phyloP scores from a whole-genome alignment of 2,888 invertebrate genomes.

The Scelioninae gen. 1 region DNA sequence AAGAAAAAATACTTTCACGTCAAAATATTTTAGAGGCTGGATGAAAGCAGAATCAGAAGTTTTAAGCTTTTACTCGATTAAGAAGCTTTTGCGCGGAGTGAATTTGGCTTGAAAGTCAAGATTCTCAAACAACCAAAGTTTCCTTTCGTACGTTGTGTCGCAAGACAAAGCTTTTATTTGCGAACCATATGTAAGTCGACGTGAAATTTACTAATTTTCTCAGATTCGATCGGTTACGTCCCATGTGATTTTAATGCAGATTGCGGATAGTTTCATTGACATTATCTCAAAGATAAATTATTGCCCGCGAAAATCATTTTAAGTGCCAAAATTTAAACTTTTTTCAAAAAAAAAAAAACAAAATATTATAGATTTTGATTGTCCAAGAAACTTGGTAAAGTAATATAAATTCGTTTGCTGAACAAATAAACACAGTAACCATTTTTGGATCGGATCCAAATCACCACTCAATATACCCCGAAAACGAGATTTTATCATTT shows the following conservation, averaged over 20 bases:
- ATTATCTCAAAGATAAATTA: no score
- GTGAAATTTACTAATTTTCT: conserved; percentile 30
- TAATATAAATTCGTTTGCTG: no score
- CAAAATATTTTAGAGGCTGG: conserved; percentile 47
- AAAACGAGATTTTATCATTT: conserved; percentile 14
- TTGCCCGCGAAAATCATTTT: no score
- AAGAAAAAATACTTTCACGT: conserved; percentile 49
- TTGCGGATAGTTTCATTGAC: no score
- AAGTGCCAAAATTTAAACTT: no score
- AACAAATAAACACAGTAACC: no score
- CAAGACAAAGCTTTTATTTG: conserved; percentile 46
- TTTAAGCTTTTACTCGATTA: conserved; percentile 67
- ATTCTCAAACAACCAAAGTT: conserved; percentile 56
- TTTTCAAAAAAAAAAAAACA: no score
- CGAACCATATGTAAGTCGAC: conserved; percentile 25
- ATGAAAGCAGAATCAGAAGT: conserved; percentile 60
- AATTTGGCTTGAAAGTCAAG: conserved; percentile 56
- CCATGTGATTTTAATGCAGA: neutral
- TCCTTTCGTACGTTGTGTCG: conserved; percentile 23
- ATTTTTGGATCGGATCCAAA: neutral
- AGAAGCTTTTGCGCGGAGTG: conserved; percentile 64
- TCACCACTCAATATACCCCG: conserved; percentile 7
- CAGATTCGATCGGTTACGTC: conserved; percentile 20
- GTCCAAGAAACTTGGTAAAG: no score
- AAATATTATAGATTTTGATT: no score